phyloP scores from a whole-genome alignment of 2,797 vertebrate genomes.

The Coregonus suidteri region DNA sequence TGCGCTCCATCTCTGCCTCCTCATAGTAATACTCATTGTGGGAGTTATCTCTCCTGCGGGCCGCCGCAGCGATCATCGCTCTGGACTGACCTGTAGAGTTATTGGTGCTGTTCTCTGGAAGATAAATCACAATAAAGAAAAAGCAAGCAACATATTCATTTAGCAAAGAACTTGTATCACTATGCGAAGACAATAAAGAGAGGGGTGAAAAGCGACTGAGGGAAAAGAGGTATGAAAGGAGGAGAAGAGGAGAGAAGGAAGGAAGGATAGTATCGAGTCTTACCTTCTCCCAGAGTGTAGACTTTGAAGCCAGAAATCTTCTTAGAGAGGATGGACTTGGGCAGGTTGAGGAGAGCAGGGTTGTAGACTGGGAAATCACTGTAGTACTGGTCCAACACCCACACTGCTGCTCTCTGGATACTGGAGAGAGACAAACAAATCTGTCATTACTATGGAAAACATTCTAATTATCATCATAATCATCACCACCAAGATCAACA shows the following conservation, averaged over 20 bases:
- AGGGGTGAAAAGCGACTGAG: neutral
- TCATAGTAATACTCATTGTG: constrained; percentile 95
- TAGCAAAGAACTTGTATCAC: neutral
- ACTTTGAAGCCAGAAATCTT: constrained; percentile 95
- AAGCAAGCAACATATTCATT: neutral
- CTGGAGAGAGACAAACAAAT: constrained; percentile 61
- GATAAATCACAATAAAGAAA: neutral
- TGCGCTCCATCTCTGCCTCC: constrained; percentile 90
- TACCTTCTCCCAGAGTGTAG: constrained; percentile 93
- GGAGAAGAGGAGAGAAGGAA: neutral
- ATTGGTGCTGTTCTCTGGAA: constrained; percentile 85
- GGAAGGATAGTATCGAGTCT: neutral
- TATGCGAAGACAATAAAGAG: neutral
- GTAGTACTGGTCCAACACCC: constrained; percentile 95
- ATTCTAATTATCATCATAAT: no score
- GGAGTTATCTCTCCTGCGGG: constrained; percentile 87
- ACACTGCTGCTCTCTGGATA: constrained; percentile 90
- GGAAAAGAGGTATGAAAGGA: neutral
- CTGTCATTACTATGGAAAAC: neutral
- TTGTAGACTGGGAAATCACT: constrained; percentile 93
- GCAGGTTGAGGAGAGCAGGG: constrained; percentile 90
- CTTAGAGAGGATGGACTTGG: constrained; percentile 93
- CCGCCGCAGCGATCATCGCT: constrained; percentile 86
- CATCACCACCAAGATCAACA: no score
- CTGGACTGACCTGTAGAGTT: constrained; percentile 88